Base-by-base conservation (phyloP, 2,797 vertebrate species). In the Gastrophryne carolinensis region DNA sequence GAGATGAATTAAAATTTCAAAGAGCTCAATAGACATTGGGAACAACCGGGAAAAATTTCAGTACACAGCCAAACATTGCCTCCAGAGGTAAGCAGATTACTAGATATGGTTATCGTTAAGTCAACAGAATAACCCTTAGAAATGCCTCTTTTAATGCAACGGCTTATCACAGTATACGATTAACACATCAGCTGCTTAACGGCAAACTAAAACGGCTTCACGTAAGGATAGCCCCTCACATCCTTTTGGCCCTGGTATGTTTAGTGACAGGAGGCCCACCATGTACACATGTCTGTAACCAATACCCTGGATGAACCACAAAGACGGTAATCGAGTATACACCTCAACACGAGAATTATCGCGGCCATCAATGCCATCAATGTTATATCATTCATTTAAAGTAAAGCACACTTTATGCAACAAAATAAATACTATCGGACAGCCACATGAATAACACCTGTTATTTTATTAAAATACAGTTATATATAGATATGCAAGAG, bases 161-260 rank as follows among this genome's bases (percentile, higher is more conserved):
- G 30, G 63, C 54, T 67, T 75, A 75, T 75, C 72, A 39, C 63
- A 29, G 41, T 67, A 44, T 67, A 75, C 27, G 47, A 57, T 34
- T 74, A 39, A 66, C 58, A 75, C 30, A 67, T 67, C 65, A 53
- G 73, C 65, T 63, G 57, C 49, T 76, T 61, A 53, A 56, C 24
- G 47, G 37, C 37, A 32, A n/a, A 44, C 35, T 57, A 44, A 44
- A 70, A 57, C 64, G 50, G 13, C 49, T 67, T 41, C 62, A 44
- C 58, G 44, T 24, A 52, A 32, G 11, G n/a, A 29, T 26, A 24
- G 39, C 21, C 19, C 17, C 17, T 23, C 24, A 0, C 9, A 0
- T 0, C 23, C 39, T 52, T 54, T 57, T 69, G 53, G 21, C 13
- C 27, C 4, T 17, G 26, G 64, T 11, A 57, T 29, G 72, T 50